phyloP scores from a whole-genome alignment of 2,888 invertebrate species.

The Acronicta alni region DNA sequence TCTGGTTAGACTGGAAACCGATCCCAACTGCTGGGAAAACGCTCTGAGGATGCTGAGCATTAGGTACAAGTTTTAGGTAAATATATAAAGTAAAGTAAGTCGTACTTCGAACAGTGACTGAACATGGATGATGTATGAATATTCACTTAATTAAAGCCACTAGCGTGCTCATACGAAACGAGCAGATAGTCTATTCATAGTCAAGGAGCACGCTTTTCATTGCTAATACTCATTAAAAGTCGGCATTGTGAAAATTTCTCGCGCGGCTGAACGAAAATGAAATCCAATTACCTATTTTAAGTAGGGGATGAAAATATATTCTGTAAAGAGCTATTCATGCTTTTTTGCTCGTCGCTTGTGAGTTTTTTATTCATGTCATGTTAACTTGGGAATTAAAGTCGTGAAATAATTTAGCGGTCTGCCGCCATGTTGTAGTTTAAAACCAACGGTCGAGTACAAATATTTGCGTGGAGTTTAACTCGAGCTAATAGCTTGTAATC shows the following conservation, averaged over 20 bases:
- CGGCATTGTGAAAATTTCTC: constrained; percentile 18
- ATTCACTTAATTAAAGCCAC: not conserved
- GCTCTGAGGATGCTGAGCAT: too few relatives aligned
- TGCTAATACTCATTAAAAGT: constrained; percentile 28
- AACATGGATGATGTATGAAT: not conserved
- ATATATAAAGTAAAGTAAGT: not conserved
- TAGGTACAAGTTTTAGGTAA: not conserved
- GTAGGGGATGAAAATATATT: constrained; percentile 17
- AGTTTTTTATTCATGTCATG: constrained; percentile 32
- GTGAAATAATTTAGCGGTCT: constrained; percentile 16
- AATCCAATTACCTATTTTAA: constrained; percentile 40
- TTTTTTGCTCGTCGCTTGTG: constrained; percentile 3
- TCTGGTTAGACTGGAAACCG: too few relatives aligned
- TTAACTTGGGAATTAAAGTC: constrained; percentile 17
- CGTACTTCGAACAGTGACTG: too few relatives aligned
- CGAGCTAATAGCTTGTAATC: not conserved
- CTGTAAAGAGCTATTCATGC: constrained; percentile 16
- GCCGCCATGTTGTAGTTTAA: constrained; percentile 6
- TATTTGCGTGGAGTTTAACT: constrained; percentile 6
- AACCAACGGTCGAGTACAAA: constrained; percentile 12
- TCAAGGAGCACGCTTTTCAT: constrained; percentile 22
- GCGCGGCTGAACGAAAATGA: constrained; percentile 21
- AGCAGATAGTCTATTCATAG: constrained; percentile 21
- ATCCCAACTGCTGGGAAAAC: too few relatives aligned
- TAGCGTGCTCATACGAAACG: not conserved